Base-by-base conservation (phyloP, 2,797 vertebrate species). In the Leptoclinus maculatus region DNA sequence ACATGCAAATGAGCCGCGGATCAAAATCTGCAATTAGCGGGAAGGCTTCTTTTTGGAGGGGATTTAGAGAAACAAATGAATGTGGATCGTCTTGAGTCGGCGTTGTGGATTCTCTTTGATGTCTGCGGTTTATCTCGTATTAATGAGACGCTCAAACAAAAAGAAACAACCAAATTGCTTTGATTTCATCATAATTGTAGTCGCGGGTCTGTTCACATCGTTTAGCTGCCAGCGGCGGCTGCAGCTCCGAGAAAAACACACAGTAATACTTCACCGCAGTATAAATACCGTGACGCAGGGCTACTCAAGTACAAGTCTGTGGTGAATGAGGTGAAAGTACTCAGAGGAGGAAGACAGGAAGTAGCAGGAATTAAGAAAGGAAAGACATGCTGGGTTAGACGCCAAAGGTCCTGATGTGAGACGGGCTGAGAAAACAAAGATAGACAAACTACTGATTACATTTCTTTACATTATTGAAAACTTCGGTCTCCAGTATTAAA, bases 51-150 rank as follows among this genome's bases (percentile, higher is more conserved):
- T 57, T 57, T 57, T 32, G 7, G 23, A 79, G 79, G 77, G 83
- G 89, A 84, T 93, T 90, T 90, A 89, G 60, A 91, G 89, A 91
- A 93, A 92, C 91, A 94, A 93, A 93, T 80, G 82, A 86, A 83
- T 4, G 83, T 74, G 76, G 86, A 89, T 39, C 59, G 58, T 80
- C 56, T 80, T 78, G 83, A 90, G 76, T 86, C 71, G 68, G 58
- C 68, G 83, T 88, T 41, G 74, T 23, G 43, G 80, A 92, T 94
- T 91, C 90, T 88, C 87, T 94, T 92, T 94, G 89, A 94, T 90
- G 88, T 85, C 71, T 59, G 78, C 14, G 83, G 57, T 90, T 91
- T 85, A 84, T 87, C 83, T 87, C 23, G n/a, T 70, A 87, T 93
- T 92, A 94, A 94, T 91, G 89, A 93, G 88, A 86, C 79, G 56